Conservation (phyloP, 2,113 vertebrate genomes). For the Prunella fulvescens region DNA sequence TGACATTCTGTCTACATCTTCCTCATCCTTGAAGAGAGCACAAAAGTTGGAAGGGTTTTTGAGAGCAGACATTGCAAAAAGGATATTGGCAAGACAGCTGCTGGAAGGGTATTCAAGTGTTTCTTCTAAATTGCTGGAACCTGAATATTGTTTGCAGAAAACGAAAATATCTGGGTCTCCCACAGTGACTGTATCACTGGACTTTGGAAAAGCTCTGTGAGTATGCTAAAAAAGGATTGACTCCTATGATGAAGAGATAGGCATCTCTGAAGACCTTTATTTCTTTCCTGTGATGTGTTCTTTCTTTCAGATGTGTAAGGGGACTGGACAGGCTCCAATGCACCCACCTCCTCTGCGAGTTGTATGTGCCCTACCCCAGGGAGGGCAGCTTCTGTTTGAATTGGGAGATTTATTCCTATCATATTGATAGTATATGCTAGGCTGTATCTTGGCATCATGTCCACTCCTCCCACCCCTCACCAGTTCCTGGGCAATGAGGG, state of each 20-base stretch:
- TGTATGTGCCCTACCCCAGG: fast-evolving
- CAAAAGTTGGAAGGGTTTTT: not conserved
- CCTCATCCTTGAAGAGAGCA: not conserved
- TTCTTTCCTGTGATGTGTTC: not conserved
- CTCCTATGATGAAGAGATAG: not conserved
- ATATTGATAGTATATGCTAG: not conserved
- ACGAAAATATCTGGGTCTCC: not conserved
- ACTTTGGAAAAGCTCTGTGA: not conserved
- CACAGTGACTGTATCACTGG: not conserved
- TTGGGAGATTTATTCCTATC: not conserved
- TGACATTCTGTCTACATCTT: not conserved
- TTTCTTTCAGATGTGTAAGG: not conserved
- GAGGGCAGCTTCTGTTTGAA: not conserved
- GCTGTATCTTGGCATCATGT: not conserved
- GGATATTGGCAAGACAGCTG: not conserved
- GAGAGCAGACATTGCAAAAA: not conserved
- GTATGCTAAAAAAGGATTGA: not conserved
- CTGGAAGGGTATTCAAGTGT: not conserved
- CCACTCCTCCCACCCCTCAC: not conserved
- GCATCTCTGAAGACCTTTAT: not conserved
- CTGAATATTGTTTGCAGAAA: not conserved
- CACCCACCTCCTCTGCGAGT: fast-evolving
- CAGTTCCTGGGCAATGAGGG: not conserved
- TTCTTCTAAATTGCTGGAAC: not conserved
- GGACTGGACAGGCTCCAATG: not conserved